Evolutionary conservation across 2,113 vertebrate species (phyloP).

Genomic region (Chlorocebus sabaeus): DNA sequence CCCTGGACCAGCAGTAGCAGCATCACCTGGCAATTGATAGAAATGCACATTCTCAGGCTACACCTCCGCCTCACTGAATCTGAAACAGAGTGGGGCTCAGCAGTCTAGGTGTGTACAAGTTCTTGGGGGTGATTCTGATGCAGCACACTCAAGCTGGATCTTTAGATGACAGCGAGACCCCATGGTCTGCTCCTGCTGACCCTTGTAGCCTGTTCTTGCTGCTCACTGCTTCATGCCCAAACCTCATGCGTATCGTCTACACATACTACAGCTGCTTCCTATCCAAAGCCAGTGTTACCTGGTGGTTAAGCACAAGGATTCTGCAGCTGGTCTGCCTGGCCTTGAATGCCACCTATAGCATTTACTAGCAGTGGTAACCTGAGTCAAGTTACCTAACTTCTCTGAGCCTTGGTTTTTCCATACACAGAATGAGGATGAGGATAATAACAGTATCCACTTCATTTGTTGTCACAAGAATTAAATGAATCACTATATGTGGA

Average conservation of each 20-base stretch:
- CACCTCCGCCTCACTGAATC: not conserved
- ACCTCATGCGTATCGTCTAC: not conserved
- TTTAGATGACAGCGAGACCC: rapidly evolving
- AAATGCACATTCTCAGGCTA: not conserved
- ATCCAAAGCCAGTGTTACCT: not conserved
- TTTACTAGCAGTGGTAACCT: not conserved
- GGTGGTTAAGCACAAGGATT: not conserved
- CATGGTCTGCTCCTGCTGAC: not conserved
- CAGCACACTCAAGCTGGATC: not conserved
- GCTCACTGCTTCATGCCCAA: not conserved
- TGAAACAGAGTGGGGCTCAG: not conserved
- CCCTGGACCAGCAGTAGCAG: not conserved
- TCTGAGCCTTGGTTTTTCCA: not conserved
- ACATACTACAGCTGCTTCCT: not conserved
- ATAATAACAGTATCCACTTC: not conserved
- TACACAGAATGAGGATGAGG: not conserved
- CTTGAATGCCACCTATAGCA: not conserved
- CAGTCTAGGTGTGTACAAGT: not conserved
- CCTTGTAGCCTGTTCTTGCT: not conserved
- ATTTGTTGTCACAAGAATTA: not conserved
- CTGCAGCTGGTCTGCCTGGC: not conserved
- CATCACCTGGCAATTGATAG: not conserved
- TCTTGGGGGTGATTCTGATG: not conserved
- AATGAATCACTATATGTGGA: not conserved
- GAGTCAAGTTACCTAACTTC: not conserved